Evolutionary conservation across 2,113 vertebrate genomes (phyloP), one percentile per base, ranked within the genome.

Genomic region (Phodopus roborovskii): DNA sequence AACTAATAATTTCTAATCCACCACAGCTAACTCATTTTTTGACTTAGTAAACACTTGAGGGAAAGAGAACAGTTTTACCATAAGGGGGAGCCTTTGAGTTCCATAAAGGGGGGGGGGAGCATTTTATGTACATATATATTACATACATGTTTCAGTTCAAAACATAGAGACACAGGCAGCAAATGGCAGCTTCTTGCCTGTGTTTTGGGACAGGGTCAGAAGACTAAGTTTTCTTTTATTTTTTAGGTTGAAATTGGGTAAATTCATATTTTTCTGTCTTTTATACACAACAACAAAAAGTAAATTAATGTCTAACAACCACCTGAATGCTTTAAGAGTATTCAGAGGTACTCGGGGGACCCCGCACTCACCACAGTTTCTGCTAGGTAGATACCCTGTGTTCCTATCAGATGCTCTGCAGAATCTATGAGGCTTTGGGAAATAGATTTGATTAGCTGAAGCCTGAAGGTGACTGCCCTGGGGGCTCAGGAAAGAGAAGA

Each of bases 11-110:
- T 96, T 96, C 0, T 75, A 78, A 96, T 50, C 53, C 8, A 92
- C 84, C 94, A 56, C 94, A 84, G 97, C 96, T 97, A 96, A 98
- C 87, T 97, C 94, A 97, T 98, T 98, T 98, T 45, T 97, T 96
- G 95, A 97, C 96, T 96, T 97, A 96, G 68, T 97, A 96, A 98
- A 96, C 96, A 96, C 92, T 98, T 84, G 10, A 96, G 53, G 56
- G 60, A 94, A 88, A 42, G 8, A 87, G n/a, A 98, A 98, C 97
- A 98, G 97, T 98, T 99, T 98, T 98, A 98, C 99, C 99, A 98
- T 99, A 99, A 99, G 99, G 99, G 99, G 99, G 99, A 99, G 99
- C 99, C 99, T 99, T 99, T 98, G 98, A 99, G 98, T 99, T 97
- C 98, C 98, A 99, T 98, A 98, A 98, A 98, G 96, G 97, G 94